These are phyloP conservation scores for Frankliniella intonsa DNA, from an alignment of 2,888 invertebrate genomes.

Conservation along the genomic window DNA sequence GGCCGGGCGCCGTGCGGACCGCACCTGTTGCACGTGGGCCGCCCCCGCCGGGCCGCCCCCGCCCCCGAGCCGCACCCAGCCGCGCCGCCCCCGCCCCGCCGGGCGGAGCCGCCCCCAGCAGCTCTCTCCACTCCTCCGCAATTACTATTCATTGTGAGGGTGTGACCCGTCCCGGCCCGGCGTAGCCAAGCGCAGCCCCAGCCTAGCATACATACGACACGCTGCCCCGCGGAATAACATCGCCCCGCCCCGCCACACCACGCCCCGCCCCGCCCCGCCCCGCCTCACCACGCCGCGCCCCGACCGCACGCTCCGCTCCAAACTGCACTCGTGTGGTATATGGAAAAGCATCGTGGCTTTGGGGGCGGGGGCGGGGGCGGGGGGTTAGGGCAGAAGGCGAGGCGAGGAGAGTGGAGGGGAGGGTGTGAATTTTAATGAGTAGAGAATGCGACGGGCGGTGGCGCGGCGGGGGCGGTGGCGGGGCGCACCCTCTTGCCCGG, in stretches of 20 bases:
- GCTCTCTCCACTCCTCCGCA: background rate
- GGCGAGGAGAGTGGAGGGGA: background rate
- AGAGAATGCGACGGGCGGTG: background rate
- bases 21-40: background rate
- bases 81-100: background rate
- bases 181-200: background rate
- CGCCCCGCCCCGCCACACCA: background rate
- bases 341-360: too few species aligned
- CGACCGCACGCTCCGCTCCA: background rate
- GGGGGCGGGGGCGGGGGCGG: background rate
- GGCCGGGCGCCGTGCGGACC: background rate
- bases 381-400: background rate
- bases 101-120: background rate
- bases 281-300: background rate
- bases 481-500: too few species aligned
- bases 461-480: background rate
- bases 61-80: background rate
- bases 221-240: background rate
- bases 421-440: slow-evolving; percentile 5
- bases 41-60: background rate
- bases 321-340: background rate
- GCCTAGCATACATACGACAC: slow-evolving; percentile 8
- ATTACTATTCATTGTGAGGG: slow-evolving; percentile 26
- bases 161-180: background rate
- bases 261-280: too few species aligned